Conservation (phyloP, 2,113 vertebrate genomes). For the Brachyhypopomus occidentalis region DNA sequence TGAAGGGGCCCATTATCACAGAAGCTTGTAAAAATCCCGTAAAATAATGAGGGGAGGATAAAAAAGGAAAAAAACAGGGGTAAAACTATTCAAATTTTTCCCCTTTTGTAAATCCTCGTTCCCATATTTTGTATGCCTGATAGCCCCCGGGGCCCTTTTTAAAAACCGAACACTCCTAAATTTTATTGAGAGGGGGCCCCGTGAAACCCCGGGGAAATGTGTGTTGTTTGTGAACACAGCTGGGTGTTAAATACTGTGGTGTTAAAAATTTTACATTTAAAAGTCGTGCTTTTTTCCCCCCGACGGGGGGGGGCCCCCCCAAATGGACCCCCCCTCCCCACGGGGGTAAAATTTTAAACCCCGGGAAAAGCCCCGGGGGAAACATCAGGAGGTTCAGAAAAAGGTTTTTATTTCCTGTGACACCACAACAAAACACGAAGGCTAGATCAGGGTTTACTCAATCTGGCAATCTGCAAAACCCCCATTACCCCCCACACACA, state of each 20-base stretch:
- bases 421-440: conserved; percentile 41
- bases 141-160: too few species aligned
- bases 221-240: background rate
- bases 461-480: conserved; percentile 1
- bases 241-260: background rate
- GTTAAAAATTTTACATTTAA: background rate
- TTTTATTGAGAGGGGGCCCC: too few species aligned
- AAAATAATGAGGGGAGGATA: background rate
- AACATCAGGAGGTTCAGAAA: conserved; percentile 38
- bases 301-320: background rate
- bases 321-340: background rate
- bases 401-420: conserved; percentile 53
- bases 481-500: background rate
- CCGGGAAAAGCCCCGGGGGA: background rate
- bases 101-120: too few species aligned
- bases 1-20: background rate
- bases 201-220: too few species aligned
- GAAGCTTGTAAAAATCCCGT: conserved; percentile 6
- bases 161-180: too few species aligned
- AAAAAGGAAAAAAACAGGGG: background rate
- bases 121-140: too few species aligned
- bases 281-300: background rate
- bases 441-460: conserved; percentile 35
- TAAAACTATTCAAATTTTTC: too few species aligned
- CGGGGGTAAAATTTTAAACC: conserved; percentile 19